These are phyloP conservation scores for Peribatodes rhomboidaria DNA, from an alignment of 2,888 invertebrate genomes.

Conservation along the genomic window DNA sequence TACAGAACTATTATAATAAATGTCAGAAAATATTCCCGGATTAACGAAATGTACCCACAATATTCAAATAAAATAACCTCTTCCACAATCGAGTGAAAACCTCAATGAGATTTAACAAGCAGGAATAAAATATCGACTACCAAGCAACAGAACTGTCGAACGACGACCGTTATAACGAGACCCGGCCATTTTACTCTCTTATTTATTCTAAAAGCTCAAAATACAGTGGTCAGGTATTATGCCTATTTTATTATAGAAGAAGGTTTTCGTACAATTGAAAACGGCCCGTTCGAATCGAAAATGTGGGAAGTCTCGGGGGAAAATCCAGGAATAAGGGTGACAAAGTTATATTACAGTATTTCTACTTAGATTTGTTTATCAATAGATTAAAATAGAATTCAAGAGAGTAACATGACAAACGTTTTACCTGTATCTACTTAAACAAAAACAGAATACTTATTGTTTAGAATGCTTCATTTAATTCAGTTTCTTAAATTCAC, in stretches of 20 bases:
- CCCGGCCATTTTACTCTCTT: slow-evolving; percentile 23
- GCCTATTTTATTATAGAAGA: slow-evolving; percentile 68
- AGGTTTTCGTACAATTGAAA: slow-evolving; percentile 77
- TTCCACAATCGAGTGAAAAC: slow-evolving; percentile 68
- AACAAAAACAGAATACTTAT: not conserved
- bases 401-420: not conserved
- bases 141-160: slow-evolving; percentile 58
- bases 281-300: slow-evolving; percentile 75
- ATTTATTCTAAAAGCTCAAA: slow-evolving; percentile 40
- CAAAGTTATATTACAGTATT: slow-evolving; percentile 51
- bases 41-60: slow-evolving; percentile 53
- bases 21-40: slow-evolving; percentile 38
- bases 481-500: too few relatives aligned
- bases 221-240: slow-evolving; percentile 56
- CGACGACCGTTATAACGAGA: slow-evolving; percentile 50
- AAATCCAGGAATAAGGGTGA: slow-evolving; percentile 59
- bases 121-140: slow-evolving; percentile 80
- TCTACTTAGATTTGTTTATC: slow-evolving; percentile 40
- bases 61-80: slow-evolving; percentile 60
- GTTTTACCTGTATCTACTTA: not conserved
- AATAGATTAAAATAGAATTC: slow-evolving; percentile 23
- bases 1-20: slow-evolving; percentile 27
- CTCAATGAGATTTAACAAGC: slow-evolving; percentile 80
- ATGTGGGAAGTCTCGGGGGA: slow-evolving; percentile 77
- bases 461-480: not conserved